phyloP scores from a whole-genome alignment of 2,797 vertebrate species.

The Gymnodraco acuticeps region DNA sequence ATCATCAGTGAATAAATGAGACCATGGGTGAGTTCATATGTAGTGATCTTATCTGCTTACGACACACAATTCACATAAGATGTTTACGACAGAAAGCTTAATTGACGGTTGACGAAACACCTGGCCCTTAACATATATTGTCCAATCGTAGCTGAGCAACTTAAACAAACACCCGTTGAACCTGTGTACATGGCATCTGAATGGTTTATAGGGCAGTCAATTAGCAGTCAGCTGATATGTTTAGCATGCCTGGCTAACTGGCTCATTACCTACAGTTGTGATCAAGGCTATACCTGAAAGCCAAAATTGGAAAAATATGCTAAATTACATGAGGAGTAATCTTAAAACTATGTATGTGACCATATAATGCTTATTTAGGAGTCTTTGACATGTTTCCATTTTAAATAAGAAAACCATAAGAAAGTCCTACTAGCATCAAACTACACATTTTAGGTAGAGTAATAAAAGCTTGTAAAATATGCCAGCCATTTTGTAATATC shows the following conservation, averaged over 20 bases:
- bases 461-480: not conserved
- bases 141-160: not conserved
- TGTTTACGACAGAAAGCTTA: not conserved
- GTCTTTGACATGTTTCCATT: not conserved
- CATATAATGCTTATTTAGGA: not conserved
- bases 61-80: not conserved
- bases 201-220: not conserved
- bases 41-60: not conserved
- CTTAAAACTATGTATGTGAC: not conserved
- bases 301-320: not conserved
- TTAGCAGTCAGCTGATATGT: not conserved
- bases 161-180: not conserved
- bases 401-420: not conserved
- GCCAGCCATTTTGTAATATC: not conserved
- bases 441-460: not conserved
- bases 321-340: not conserved
- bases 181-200: not conserved
- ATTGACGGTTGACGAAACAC: not conserved
- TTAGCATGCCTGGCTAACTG: not conserved
- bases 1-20: conserved; percentile 62
- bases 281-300: not conserved
- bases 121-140: not conserved
- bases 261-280: not conserved
- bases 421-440: not conserved
- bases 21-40: conserved; percentile 44